phyloP scores from a whole-genome alignment of 2,113 vertebrate genomes.

The Erpornis zantholeuca region DNA sequence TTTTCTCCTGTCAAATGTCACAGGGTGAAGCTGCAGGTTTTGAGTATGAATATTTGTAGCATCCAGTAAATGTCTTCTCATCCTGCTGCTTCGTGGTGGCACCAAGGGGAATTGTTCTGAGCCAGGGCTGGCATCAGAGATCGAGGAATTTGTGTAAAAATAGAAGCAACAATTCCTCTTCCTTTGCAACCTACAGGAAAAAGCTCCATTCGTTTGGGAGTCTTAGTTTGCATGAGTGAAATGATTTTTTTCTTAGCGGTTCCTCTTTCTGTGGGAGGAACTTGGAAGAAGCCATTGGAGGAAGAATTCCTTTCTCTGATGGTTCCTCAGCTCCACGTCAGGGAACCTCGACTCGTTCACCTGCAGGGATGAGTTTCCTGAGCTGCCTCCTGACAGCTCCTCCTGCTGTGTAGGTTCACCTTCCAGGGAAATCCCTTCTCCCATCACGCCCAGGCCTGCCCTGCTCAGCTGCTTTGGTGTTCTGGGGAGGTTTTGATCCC shows the following conservation, averaged over 20 bases:
- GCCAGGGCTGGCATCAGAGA: background rate
- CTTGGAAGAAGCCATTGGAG: background rate
- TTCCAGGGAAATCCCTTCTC: background rate
- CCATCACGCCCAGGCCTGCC: rapidly evolving
- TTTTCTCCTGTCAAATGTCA: background rate
- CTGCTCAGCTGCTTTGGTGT: background rate
- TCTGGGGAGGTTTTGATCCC: background rate
- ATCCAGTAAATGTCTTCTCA: background rate
- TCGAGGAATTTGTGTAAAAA: background rate
- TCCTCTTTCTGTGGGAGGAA: background rate
- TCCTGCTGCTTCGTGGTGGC: background rate
- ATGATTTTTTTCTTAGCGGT: background rate
- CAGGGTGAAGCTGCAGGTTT: background rate
- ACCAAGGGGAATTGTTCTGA: background rate
- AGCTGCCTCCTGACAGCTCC: background rate
- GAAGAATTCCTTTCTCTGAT: background rate
- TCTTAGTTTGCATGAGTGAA: background rate
- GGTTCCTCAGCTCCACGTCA: background rate
- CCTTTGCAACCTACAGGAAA: background rate
- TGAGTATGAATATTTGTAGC: background rate
- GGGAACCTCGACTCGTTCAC: background rate
- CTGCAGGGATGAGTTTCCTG: background rate
- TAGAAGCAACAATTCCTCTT: background rate
- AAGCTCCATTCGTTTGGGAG: background rate
- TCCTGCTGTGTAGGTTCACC: background rate